Base-by-base conservation (phyloP, 1,140 invertebrate species). In the Akabosia matsudoensis region DNA sequence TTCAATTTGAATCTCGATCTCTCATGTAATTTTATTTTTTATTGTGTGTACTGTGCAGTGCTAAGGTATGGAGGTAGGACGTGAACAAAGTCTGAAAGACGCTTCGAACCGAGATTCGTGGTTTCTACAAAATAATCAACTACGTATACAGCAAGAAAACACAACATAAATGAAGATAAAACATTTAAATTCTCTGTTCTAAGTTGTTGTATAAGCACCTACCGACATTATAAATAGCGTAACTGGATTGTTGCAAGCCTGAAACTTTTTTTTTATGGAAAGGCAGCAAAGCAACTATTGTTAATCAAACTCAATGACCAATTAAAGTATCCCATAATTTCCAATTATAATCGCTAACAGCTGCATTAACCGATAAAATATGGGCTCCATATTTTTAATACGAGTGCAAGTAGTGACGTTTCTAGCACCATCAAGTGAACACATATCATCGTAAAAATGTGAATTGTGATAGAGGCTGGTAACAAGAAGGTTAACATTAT, bases 241-340 rank as follows among this genome's bases (percentile, higher is more conserved):
- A 18, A 45, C n/a, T n/a, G n/a, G n/a, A n/a, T n/a, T n/a, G n/a
- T n/a, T n/a, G n/a, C n/a, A n/a, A n/a, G n/a, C n/a, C n/a, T n/a
- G n/a, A n/a, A n/a, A n/a, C n/a, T n/a, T n/a, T n/a, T n/a, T n/a
- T n/a, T n/a, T n/a, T n/a, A n/a, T n/a, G 18, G 37, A 45, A 45
- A 10, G 18, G 54, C 31, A 7, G 31, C 28, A 67, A 67, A 30
- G 10, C 61, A 24, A n/a, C 28, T 24, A 13, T 67, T 67, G 61
- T 67, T 67, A 28, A 67, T 67, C 61, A 67, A 67, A 67, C 61
- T 67, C 61, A 67, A 31, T 67, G 61, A 67, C 61, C 61, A 67
- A 67, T 67, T 67, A 67, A 67, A 67, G 61, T 67, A 67, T 67
- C 61, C 22, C 61, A 67, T 67, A 67, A 67, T 67, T 67, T 67